Conservation (phyloP, 2,113 vertebrate species). For the Columba janthina region DNA sequence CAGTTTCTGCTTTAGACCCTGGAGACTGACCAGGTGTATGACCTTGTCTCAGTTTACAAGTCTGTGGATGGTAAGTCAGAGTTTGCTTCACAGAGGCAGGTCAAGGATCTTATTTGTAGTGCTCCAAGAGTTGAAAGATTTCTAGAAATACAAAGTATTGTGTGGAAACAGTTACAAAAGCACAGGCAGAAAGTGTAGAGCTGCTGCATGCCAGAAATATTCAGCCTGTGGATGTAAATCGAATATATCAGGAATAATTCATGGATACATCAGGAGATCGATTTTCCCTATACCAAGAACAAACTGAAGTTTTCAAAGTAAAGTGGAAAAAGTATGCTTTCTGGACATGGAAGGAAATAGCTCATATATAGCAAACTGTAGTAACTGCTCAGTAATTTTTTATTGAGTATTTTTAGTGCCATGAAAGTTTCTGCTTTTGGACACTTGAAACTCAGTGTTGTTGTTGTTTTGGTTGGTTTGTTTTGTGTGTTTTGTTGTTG, state of each 20-base stretch:
- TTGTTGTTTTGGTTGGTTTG: not conserved
- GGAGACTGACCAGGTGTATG: not conserved
- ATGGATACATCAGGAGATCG: accelerated
- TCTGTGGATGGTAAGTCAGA: not conserved
- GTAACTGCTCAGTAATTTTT: not conserved
- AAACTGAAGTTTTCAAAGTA: not conserved
- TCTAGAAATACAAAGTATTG: not conserved
- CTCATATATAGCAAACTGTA: not conserved
- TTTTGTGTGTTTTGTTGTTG: no score
- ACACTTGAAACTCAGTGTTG: not conserved
- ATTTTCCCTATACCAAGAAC: not conserved
- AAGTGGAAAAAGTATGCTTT: not conserved
- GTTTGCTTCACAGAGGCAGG: not conserved
- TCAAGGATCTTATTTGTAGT: not conserved
- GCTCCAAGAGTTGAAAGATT: not conserved
- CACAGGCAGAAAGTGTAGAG: not conserved
- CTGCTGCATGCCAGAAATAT: not conserved
- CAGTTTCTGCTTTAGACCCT: not conserved
- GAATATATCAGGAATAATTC: not conserved
- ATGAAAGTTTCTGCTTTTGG: not conserved
- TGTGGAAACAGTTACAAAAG: not conserved
- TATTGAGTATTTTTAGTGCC: not conserved
- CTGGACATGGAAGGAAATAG: accelerated
- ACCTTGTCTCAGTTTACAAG: not conserved
- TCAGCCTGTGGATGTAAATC: not conserved